Percentiles rank a stretch among this genome's conserved stretches.
These are phyloP conservation scores for Cremastobaeus sp. DNA, from an alignment of 2,888 invertebrate genomes.

Conservation along the genomic window DNA sequence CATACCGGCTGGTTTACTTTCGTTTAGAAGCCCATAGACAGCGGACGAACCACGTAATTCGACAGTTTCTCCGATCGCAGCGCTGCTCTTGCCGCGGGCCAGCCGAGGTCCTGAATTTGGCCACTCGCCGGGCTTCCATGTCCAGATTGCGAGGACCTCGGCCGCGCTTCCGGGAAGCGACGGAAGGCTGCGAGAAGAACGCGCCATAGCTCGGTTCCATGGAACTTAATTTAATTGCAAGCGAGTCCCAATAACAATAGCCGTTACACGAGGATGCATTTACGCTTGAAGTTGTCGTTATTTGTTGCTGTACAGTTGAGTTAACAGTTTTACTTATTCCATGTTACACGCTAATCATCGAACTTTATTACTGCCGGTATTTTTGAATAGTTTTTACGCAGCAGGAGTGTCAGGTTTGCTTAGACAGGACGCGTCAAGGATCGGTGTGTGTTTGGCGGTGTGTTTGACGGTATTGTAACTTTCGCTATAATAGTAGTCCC, in stretches of 20 bases:
- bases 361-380: constrained; percentile 26
- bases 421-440: constrained; percentile 27
- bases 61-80: too few relatives aligned
- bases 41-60: too few relatives aligned
- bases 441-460: constrained; percentile 21
- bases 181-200: too few relatives aligned
- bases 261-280: constrained; percentile 27
- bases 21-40: too few relatives aligned
- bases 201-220: too few relatives aligned
- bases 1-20: too few relatives aligned
- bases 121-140: too few relatives aligned
- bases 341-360: constrained; percentile 56
- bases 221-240: constrained; percentile 18
- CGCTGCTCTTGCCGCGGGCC: too few relatives aligned
- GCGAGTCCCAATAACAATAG: constrained; percentile 20
- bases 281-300: constrained; percentile 57
- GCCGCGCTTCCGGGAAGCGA: too few relatives aligned
- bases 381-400: constrained; percentile 52
- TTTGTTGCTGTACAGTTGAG: constrained; percentile 65
- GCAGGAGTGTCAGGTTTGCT: constrained; percentile 26
- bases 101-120: too few relatives aligned
- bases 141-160: too few relatives aligned
- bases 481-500: constrained; percentile 28
- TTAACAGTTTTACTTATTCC: constrained; percentile 65
- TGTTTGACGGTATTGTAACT: constrained; percentile 22